Evolutionary conservation across 2,797 vertebrate genomes (phyloP).

Genomic region (Gorsachius magnificus): DNA sequence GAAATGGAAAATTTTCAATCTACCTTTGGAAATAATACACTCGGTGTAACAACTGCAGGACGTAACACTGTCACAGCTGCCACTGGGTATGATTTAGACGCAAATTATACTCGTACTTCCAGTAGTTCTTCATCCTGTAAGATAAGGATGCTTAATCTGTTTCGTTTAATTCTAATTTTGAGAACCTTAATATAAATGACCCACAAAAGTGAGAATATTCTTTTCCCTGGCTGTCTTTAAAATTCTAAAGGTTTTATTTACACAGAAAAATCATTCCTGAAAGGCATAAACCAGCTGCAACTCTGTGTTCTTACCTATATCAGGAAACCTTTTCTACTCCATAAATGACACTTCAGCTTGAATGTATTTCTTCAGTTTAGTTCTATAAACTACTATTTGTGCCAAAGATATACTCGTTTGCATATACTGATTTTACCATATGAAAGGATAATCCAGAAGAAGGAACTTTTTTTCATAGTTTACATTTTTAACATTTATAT

Average conservation of each 20-base stretch:
- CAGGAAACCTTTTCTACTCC: conserved; percentile 1
- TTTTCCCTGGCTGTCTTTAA: background rate
- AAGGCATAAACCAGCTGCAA: background rate
- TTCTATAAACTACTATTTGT: conserved; percentile 47
- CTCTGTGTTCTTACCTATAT: background rate
- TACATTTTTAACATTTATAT: background rate
- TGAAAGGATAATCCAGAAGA: background rate
- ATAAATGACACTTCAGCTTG: background rate
- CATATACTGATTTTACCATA: background rate
- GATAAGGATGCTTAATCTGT: background rate
- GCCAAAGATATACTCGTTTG: background rate
- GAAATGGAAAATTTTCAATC: background rate
- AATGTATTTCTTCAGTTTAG: conserved; percentile 37
- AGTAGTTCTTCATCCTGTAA: background rate
- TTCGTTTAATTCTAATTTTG: background rate
- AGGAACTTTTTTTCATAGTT: background rate
- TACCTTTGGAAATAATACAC: background rate
- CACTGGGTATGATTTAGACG: background rate
- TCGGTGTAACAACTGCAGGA: background rate
- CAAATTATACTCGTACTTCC: conserved; percentile 7
- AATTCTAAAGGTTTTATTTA: background rate
- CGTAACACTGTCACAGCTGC: background rate
- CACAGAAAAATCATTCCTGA: background rate
- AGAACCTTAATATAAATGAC: background rate
- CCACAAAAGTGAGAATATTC: background rate